Conservation (phyloP, 2,113 vertebrate genomes). For the Istiophorus platypterus region DNA sequence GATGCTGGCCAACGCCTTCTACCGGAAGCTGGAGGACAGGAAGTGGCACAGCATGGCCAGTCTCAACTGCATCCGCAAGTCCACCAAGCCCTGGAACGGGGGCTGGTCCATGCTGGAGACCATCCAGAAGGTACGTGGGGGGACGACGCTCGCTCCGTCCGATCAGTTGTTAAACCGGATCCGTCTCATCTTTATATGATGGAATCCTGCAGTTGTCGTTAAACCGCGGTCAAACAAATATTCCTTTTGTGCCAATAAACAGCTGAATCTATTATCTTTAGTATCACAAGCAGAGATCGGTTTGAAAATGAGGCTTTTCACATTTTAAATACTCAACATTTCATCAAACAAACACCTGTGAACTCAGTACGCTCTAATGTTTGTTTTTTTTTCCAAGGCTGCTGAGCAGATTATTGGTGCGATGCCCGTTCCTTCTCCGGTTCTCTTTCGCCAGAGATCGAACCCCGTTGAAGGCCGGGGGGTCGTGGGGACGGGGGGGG, state of each 20-base stretch:
- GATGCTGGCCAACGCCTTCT: constrained; percentile 98
- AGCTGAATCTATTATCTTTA: not conserved
- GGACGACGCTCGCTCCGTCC: no score
- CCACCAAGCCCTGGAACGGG: constrained; percentile 98
- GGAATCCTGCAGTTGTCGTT: no score
- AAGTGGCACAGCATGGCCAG: constrained; percentile 99
- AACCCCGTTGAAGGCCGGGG: no score
- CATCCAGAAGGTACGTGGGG: constrained; percentile 92
- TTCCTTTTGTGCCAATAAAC: not conserved
- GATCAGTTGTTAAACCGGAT: no score
- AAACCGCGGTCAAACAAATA: not conserved
- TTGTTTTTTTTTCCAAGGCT: not conserved
- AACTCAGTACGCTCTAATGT: not conserved
- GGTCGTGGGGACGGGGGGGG: no score
- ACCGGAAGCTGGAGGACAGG: constrained; percentile 98
- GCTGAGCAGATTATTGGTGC: constrained; percentile 8
- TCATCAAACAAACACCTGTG: not conserved
- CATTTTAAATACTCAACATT: not conserved
- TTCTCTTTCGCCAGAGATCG: no score
- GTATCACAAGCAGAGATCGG: not conserved
- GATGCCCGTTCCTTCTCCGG: no score
- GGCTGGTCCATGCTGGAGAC: constrained; percentile 98
- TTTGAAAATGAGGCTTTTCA: no score
- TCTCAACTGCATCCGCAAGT: constrained; percentile 97
- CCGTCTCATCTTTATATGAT: no score